Evolutionary conservation across 2,888 invertebrate species (phyloP).

Genomic region (Drosophila vallismaia): DNA sequence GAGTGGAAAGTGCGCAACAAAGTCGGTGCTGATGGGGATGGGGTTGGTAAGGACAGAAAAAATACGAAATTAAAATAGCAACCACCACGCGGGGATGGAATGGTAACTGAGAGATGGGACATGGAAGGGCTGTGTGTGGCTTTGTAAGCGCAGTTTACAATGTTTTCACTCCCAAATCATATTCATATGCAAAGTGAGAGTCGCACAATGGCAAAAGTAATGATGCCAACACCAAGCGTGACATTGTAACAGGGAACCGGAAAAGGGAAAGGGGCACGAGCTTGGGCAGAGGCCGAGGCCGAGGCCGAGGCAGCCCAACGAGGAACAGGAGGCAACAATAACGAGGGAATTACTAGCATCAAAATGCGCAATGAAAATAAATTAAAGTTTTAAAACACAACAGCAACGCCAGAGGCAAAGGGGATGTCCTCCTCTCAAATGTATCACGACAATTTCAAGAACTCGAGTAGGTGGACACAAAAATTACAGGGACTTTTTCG

Average conservation of each 20-base stretch:
- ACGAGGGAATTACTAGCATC: conserved; percentile 81
- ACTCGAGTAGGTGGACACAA: conserved; percentile 47
- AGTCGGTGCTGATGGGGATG: conserved; percentile 12
- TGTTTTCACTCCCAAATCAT: conserved; percentile 68
- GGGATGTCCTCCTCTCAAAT: conserved; percentile 25
- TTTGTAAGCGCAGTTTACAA: conserved; percentile 74
- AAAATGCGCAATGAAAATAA: conserved; percentile 83
- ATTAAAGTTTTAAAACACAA: conserved; percentile 77
- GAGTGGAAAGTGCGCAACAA: conserved; percentile 67
- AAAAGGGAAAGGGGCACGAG: conserved; percentile 11
- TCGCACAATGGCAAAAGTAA: conserved; percentile 73
- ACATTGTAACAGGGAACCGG: conserved; percentile 58
- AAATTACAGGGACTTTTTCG: conserved; percentile 47
- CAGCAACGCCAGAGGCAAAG: conserved; percentile 18
- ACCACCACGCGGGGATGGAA: conserved; percentile 55
- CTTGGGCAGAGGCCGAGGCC: no score
- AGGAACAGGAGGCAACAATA: conserved; percentile 75
- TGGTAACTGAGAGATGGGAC: conserved; percentile 7
- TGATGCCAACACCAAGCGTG: conserved; percentile 78
- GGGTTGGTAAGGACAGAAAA: conserved; percentile 24
- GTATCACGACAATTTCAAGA: conserved; percentile 24
- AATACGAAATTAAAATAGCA: conserved; percentile 77
- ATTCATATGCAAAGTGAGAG: conserved; percentile 76
- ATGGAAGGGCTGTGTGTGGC: conserved; percentile 52
- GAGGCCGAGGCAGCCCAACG: conserved; percentile 25